Evolutionary conservation across 2,888 invertebrate species (phyloP).

Genomic region (Drosophila affinis): DNA sequence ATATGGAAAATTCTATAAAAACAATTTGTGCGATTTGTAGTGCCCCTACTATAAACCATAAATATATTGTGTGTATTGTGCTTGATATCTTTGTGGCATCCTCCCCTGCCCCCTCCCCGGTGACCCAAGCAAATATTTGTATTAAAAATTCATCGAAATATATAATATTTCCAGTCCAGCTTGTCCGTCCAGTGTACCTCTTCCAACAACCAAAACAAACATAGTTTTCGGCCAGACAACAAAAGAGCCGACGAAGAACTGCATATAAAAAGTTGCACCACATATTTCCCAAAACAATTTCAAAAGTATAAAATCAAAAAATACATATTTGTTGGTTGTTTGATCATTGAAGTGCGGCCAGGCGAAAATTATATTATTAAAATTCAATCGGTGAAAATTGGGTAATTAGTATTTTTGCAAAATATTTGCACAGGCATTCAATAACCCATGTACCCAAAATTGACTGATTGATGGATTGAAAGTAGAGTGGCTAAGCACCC

Average conservation of each 20-base stretch:
- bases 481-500: too few relatives aligned
- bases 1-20: conserved; percentile 40
- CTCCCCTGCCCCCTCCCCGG: neutral
- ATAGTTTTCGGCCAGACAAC: neutral
- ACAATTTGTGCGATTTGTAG: conserved; percentile 38
- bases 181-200: neutral
- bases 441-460: too few relatives aligned
- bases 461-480: too few relatives aligned
- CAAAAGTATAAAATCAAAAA: neutral
- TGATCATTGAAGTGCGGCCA: neutral
- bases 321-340: neutral
- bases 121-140: neutral
- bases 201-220: neutral
- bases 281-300: too few relatives aligned
- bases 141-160: neutral
- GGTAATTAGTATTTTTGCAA: neutral
- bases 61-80: conserved; percentile 8
- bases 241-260: too few relatives aligned
- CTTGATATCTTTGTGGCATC: conserved; percentile 2
- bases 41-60: conserved; percentile 15
- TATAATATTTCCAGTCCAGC: neutral
- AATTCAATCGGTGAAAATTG: neutral
- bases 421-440: too few relatives aligned
- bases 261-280: too few relatives aligned
- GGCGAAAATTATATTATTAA: neutral